Conservation (phyloP, 2,797 vertebrate genomes). For the Meriones psammophilus region DNA sequence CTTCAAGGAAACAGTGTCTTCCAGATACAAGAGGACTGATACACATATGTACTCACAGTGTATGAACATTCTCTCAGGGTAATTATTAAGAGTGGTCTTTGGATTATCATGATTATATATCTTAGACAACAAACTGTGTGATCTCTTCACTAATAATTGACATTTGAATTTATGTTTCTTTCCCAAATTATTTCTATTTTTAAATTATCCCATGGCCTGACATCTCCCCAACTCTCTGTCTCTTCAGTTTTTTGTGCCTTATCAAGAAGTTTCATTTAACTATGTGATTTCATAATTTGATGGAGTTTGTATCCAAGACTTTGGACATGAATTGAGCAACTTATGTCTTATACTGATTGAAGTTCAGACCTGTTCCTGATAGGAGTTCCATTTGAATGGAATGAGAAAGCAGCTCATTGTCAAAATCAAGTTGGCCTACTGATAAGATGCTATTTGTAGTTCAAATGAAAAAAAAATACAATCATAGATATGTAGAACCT, state of each 20-base stretch:
- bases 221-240: too few species aligned
- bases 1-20: background rate
- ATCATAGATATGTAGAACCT: background rate
- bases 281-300: slow-evolving; percentile 5
- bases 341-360: background rate
- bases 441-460: background rate
- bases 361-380: background rate
- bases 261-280: background rate
- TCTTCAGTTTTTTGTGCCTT: slow-evolving; percentile 6
- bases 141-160: slow-evolving; percentile 15
- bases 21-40: background rate
- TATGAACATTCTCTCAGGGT: background rate
- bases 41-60: background rate
- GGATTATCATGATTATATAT: background rate
- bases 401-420: background rate
- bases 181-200: slow-evolving; percentile 35
- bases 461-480: background rate
- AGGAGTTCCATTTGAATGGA: background rate
- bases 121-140: slow-evolving; percentile 29
- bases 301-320: background rate
- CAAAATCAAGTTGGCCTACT: slow-evolving; percentile 17
- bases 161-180: slow-evolving; percentile 58
- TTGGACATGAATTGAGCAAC: slow-evolving; percentile 39
- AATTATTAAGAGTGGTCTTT: slow-evolving; percentile 9
- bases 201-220: background rate